These are phyloP conservation scores for Lipophrys pholis DNA, from an alignment of 2,113 vertebrate species.

Conservation along the genomic window DNA sequence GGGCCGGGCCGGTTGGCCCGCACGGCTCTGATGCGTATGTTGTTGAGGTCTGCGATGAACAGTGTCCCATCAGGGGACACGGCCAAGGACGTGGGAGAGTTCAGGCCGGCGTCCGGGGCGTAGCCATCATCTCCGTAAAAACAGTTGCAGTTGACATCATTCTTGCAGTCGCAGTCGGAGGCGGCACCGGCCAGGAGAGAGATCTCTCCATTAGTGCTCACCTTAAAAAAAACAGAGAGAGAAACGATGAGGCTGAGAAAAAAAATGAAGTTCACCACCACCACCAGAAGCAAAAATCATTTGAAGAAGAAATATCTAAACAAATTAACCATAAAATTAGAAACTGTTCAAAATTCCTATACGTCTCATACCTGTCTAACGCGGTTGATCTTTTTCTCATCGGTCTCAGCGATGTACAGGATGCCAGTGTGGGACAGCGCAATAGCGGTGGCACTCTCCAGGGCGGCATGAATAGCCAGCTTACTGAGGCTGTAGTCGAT, in stretches of 20 bases:
- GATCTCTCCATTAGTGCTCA: constrained; percentile 97
- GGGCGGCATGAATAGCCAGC: constrained; percentile 95
- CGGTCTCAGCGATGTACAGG: constrained; percentile 98
- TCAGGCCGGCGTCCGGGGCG: constrained; percentile 94
- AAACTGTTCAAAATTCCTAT: background rate
- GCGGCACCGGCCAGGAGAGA: constrained; percentile 94
- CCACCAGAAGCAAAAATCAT: constrained; percentile 30
- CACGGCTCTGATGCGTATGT: constrained; percentile 96
- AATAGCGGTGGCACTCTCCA: constrained; percentile 97
- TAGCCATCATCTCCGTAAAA: constrained; percentile 97
- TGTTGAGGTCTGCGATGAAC: constrained; percentile 97
- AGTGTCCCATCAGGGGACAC: constrained; percentile 96
- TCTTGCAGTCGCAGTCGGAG: constrained; percentile 99
- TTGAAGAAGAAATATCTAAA: constrained; percentile 30
- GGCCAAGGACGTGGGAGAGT: constrained; percentile 94
- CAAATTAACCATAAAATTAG: constrained; percentile 23
- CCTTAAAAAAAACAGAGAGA: constrained; percentile 74
- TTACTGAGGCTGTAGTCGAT: constrained; percentile 99
- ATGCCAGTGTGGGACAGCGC: constrained; percentile 95
- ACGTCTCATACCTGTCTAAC: constrained; percentile 80
- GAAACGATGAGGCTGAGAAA: background rate
- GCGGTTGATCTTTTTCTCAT: constrained; percentile 99
- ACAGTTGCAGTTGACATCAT: constrained; percentile 99
- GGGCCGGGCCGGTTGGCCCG: constrained; percentile 89
- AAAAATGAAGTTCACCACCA: background rate